Evolutionary conservation across 2,113 vertebrate genomes (phyloP).

Genomic region (Stegostoma tigrinum): DNA sequence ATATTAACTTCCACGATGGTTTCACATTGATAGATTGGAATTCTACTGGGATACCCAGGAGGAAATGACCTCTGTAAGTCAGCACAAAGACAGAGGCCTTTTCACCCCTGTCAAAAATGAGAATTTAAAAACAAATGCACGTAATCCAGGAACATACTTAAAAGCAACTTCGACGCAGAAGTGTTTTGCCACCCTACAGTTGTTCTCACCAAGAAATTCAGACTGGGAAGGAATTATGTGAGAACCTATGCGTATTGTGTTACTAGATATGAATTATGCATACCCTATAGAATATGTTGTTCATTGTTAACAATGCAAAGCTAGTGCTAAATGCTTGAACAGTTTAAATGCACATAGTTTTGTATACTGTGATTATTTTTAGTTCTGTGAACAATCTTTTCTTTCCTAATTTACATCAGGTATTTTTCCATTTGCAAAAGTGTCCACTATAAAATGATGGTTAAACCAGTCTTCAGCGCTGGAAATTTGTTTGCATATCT

Average conservation of each 20-base stretch:
- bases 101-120: conserved; percentile 5
- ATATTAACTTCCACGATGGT: conserved; percentile 12
- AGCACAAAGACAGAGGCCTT: background rate
- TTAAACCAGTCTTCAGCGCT: background rate
- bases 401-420: background rate
- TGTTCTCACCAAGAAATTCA: background rate
- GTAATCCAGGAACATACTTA: background rate
- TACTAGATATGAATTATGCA: background rate
- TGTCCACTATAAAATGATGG: background rate
- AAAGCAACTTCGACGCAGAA: background rate
- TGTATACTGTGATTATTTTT: background rate
- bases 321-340: background rate
- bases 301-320: background rate
- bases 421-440: background rate
- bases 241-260: background rate
- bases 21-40: background rate
- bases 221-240: background rate
- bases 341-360: background rate
- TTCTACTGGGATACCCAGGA: background rate
- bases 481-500: too few relatives aligned
- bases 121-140: background rate
- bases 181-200: background rate
- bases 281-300: background rate
- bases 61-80: background rate
- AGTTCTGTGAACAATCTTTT: background rate